Percentiles rank a stretch among this genome's conserved stretches.
phyloP scores from a whole-genome alignment of 2,888 invertebrate species.

The Calliphora vomitoria region DNA sequence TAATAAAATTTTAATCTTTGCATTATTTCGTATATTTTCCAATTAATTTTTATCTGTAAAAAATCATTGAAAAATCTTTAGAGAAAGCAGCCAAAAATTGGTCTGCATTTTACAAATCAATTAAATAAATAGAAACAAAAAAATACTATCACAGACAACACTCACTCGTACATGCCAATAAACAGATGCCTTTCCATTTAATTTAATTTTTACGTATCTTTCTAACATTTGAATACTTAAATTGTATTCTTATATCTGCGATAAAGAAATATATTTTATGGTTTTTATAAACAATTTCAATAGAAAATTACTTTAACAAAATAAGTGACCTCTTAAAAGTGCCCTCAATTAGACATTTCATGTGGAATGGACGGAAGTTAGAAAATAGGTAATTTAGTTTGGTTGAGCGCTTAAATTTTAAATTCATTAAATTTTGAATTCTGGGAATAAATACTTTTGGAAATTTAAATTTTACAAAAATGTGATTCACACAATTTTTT shows the following conservation, averaged over 20 bases:
- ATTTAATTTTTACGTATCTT: not conserved
- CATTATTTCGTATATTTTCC: constrained; percentile 1
- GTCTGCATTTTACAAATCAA: constrained; percentile 49
- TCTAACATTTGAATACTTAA: constrained; percentile 19
- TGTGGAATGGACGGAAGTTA: constrained; percentile 18
- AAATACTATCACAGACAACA: not conserved
- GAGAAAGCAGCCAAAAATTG: constrained; percentile 28
- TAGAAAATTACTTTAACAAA: constrained; percentile 17
- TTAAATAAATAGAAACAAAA: constrained; percentile 29
- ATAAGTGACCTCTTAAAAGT: constrained; percentile 46
- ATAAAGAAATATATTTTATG: constrained; percentile 24
- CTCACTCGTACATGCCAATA: constrained; percentile 24
- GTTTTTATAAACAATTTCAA: constrained; percentile 39
- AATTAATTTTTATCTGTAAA: constrained; percentile 37
- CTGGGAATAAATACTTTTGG: constrained; percentile 15
- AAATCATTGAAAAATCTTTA: constrained; percentile 13
- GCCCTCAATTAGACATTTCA: constrained; percentile 46
- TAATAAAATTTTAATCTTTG: not conserved
- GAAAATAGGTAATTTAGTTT: constrained; percentile 13
- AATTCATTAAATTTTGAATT: constrained; percentile 17
- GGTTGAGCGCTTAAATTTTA: not conserved
- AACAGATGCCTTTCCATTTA: constrained; percentile 45
- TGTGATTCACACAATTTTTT: too few relatives aligned
- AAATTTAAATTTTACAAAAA: not conserved
- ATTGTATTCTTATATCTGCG: constrained; percentile 4